Evolutionary conservation across 2,113 vertebrate species (phyloP).

Genomic region (Dicrurus megarhynchus): DNA sequence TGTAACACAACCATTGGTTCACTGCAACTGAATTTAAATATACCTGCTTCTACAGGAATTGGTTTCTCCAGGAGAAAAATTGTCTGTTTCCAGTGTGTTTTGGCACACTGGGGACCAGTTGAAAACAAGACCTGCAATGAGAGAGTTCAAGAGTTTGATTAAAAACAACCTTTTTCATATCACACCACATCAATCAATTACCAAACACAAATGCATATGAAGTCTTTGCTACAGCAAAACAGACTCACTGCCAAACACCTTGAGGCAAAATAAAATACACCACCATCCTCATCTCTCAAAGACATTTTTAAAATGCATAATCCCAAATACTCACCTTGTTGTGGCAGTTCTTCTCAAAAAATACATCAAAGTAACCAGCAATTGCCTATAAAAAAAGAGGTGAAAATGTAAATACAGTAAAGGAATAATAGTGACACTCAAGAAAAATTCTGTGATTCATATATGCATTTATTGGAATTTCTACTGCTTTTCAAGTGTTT

Average conservation of each 20-base stretch:
- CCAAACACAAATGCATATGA: slow-evolving; percentile 24
- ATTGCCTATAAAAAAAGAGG: slow-evolving; percentile 77
- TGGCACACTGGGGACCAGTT: slow-evolving; percentile 83
- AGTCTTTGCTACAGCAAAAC: slow-evolving; percentile 70
- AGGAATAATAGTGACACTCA: not conserved
- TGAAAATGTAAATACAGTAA: not conserved
- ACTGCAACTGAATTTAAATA: not conserved
- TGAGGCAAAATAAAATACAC: slow-evolving; percentile 61
- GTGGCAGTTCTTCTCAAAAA: slow-evolving; percentile 89
- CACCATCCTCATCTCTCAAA: slow-evolving; percentile 27
- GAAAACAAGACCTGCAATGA: slow-evolving; percentile 88
- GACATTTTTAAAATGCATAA: slow-evolving; percentile 41
- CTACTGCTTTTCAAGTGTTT: not conserved
- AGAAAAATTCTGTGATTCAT: not conserved
- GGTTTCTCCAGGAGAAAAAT: slow-evolving; percentile 89
- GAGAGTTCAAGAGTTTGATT: slow-evolving; percentile 71
- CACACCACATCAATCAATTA: slow-evolving; percentile 70
- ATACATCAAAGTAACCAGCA: slow-evolving; percentile 94
- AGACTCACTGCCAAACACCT: slow-evolving; percentile 67
- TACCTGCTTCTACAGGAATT: slow-evolving; percentile 85
- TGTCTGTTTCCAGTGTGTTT: slow-evolving; percentile 97
- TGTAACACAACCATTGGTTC: not conserved
- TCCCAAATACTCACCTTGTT: slow-evolving; percentile 79
- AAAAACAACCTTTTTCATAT: slow-evolving; percentile 70
- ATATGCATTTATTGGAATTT: not conserved